Base-by-base conservation (phyloP, 2,888 invertebrate species). In the Dasysyrphus albostriatus region DNA sequence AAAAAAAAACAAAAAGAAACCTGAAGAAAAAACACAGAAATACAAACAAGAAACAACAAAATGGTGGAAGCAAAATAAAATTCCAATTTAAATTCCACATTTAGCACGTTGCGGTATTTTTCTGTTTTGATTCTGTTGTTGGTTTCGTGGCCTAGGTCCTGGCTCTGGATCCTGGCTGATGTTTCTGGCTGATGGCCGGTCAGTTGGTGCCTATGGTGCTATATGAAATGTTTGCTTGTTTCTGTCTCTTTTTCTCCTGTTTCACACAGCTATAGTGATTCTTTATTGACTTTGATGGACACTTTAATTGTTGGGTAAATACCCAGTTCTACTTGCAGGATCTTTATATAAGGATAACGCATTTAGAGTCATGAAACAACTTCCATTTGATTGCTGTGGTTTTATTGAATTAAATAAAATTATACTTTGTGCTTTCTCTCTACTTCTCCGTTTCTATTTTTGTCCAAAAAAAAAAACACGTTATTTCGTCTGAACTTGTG, bases 251-350 rank as follows among this genome's bases (percentile, higher is more conserved):
- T 5, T 49, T 5, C 39, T 34, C 14, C 7, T 12, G 5, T 32
- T 42, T 54, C 34, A 19, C 16, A 42, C 24, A 47, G 72, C 32
- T 58, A 39, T 58, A 39, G 19, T 47, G 14, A 37, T 65, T 44
- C 5, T n/a, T n/a, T 72, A 72, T 72, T 72, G 72, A 83, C 78
- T 78, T 83, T 83, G 83, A 83, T 73, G 83, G 83, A 73, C 83
- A 73, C 59, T 83, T 83, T 83, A 83, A 78, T 78, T 83, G 78
- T 73, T 83, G 77, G 65, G 70, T 83, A 77, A 82, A 83, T 72
- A 81, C 61, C 39, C 44, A 37, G 54, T 74, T 67, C 74, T 32
- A 47, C 37, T 16, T 37, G 19, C 44, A 47, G 63, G 9, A 61
- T 14, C 42, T 9, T 42, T n/a, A 24, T 6, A 42, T 42, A 37